Evolutionary conservation across 1,140 invertebrate species (phyloP), one percentile per base, ranked within the genome.

Genomic region (Colletes gigas): DNA sequence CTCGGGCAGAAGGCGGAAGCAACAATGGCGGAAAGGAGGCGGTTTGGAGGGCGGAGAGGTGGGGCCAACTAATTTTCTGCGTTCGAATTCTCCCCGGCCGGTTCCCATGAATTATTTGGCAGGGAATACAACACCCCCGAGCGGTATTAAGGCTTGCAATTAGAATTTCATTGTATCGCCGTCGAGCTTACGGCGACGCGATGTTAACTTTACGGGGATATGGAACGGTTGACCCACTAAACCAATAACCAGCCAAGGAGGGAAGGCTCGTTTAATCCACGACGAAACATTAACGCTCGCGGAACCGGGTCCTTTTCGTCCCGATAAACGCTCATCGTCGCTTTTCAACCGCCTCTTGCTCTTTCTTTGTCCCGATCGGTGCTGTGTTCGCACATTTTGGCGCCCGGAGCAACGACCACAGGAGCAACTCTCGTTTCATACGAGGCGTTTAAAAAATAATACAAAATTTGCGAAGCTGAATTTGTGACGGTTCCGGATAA

Each of bases 81-180:
- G 39, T 78, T 73, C 77, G 76, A 78, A 63, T 78, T 54, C 76
- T 54, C 30, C 2, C 30, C 76, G 47, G 47, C 47, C 59, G n/a
- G 30, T 7, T n/a, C 9, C 47, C 47, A n/a, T n/a, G 76, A 59
- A 63, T 72, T 65, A 68, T 78, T 78, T 78, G 47, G 10, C 30
- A 8, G 14, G 9, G 63, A 72, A 54, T 72, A 72, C 76, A 72
- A 72, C 76, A 52, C 50, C 59, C 50, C 2, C 0, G 76, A n/a
- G 57, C 57, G 57, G 59, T 54, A 63, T 72, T 78, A 65, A 78
- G 30, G 76, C 8, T 3, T n/a, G 76, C 76, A 78, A 72, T 78
- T 78, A 78, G 68, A 72, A 78, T 63, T 78, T 65, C 59, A 78
- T 72, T 78, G 76, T 78, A 54, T 50, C n/a, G 39, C 57, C 59